A percentile compares a stretch with the other conserved stretches of the same genome.
phyloP scores from a whole-genome alignment of 2,888 invertebrate genomes.

The Heliconius ismenius region DNA sequence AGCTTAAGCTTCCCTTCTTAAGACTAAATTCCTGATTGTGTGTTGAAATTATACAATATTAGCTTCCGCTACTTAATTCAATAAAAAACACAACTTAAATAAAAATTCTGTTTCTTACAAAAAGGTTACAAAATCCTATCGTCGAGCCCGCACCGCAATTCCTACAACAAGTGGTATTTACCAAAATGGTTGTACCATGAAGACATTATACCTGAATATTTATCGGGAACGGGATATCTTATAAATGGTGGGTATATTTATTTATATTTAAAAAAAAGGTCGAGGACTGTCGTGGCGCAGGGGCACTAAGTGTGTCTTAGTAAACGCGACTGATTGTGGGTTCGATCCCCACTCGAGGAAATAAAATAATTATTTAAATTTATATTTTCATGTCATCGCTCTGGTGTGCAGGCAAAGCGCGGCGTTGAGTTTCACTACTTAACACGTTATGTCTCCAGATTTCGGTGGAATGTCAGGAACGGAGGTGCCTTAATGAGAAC shows the following conservation, averaged over 20 bases:
- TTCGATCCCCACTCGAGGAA: background rate
- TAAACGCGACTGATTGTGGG: background rate
- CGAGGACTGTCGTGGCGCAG: background rate
- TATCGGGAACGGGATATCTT: constrained; percentile 86
- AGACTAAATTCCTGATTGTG: no score
- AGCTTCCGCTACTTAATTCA: background rate
- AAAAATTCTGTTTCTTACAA: background rate
- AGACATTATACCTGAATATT: constrained; percentile 83
- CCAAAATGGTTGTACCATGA: constrained; percentile 80
- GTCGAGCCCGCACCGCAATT: constrained; percentile 82
- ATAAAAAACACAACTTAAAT: background rate
- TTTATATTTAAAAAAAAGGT: background rate
- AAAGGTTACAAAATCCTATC: constrained; percentile 65
- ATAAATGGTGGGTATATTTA: constrained; percentile 57
- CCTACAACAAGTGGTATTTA: constrained; percentile 85
- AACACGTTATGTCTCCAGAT: background rate
- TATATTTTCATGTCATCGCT: background rate
- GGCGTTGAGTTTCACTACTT: background rate
- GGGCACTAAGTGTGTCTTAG: background rate
- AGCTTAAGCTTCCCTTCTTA: no score
- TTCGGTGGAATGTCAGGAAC: background rate
- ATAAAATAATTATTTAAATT: background rate
- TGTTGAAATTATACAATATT: no score
- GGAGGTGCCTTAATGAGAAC: background rate
- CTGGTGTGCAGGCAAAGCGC: background rate